Evolutionary conservation across 2,888 invertebrate species (phyloP).

Genomic region (Machimus rusticus): DNA sequence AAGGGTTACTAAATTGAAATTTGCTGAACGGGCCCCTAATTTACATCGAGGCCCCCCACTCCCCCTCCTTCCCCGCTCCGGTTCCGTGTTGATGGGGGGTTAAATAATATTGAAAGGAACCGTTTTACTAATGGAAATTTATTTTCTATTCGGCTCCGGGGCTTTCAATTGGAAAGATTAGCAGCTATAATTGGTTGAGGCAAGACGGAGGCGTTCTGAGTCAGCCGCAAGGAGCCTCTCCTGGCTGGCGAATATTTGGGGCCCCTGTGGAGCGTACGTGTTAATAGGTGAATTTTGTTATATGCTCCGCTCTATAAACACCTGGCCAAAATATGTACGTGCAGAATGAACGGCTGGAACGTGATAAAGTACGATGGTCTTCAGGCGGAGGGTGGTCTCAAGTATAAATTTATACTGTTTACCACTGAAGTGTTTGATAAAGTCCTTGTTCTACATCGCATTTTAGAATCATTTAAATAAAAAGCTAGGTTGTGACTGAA

Average conservation of each 20-base stretch:
- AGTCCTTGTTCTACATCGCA: no score
- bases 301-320: background rate
- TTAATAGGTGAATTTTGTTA: background rate
- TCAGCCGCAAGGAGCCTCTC: background rate
- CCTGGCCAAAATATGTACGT: background rate
- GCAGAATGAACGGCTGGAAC: background rate
- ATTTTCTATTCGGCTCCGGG: slow-evolving; percentile 9
- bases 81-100: slow-evolving; percentile 23
- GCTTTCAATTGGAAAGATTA: background rate
- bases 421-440: no score
- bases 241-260: background rate
- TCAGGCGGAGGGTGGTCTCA: background rate
- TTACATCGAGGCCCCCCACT: background rate
- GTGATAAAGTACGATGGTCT: background rate
- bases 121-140: slow-evolving; percentile 23
- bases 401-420: no score
- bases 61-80: background rate
- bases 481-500: no score
- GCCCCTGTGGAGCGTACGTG: background rate
- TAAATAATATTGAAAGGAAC: slow-evolving; percentile 35
- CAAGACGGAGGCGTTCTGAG: background rate
- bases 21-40: slow-evolving; percentile 36
- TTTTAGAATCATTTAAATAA: no score
- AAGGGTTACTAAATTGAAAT: slow-evolving; percentile 38
- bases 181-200: background rate